phyloP scores from a whole-genome alignment of 1,140 invertebrate species.

The Latrodectus geometricus region DNA sequence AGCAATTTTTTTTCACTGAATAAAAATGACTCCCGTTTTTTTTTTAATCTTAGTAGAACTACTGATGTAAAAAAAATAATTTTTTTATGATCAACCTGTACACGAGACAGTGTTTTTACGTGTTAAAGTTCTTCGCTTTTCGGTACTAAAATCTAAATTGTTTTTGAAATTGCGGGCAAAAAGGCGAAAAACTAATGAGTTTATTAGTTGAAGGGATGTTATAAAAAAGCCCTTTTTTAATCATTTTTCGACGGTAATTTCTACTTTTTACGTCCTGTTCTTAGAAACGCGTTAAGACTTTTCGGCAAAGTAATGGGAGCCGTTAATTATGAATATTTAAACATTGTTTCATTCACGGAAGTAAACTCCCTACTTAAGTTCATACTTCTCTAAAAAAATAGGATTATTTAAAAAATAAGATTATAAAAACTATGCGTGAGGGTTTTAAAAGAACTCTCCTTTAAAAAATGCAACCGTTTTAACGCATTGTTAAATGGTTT shows the following conservation, averaged over 20 bases:
- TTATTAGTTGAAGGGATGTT: constrained; percentile 40
- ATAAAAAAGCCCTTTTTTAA: constrained; percentile 17
- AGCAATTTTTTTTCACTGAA: constrained; percentile 14
- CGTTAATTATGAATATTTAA: constrained; percentile 55
- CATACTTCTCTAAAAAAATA: neutral
- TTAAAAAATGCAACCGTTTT: constrained; percentile 5
- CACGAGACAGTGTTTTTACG: neutral
- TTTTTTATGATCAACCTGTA: neutral
- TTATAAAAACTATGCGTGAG: constrained; percentile 39
- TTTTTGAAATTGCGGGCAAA: constrained; percentile 27
- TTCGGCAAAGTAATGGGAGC: constrained; percentile 21
- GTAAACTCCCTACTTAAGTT: constrained; percentile 45
- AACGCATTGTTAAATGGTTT: constrained; percentile 48
- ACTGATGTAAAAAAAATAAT: neutral
- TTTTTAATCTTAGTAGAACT: constrained; percentile 2
- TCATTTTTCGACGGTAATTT: constrained; percentile 4
- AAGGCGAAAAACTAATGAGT: constrained; percentile 34
- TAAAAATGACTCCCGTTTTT: neutral
- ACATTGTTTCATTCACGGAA: constrained; percentile 28
- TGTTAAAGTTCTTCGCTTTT: constrained; percentile 19
- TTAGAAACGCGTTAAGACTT: constrained; percentile 17
- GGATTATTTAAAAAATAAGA: constrained; percentile 7
- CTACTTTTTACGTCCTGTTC: constrained; percentile 1
- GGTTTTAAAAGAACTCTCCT: constrained; percentile 25
- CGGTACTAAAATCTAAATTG: constrained; percentile 39